Percentiles rank a stretch among this genome's conserved stretches.
phyloP scores from a whole-genome alignment of 2,113 vertebrate species.

The Ctenomys sociabilis region DNA sequence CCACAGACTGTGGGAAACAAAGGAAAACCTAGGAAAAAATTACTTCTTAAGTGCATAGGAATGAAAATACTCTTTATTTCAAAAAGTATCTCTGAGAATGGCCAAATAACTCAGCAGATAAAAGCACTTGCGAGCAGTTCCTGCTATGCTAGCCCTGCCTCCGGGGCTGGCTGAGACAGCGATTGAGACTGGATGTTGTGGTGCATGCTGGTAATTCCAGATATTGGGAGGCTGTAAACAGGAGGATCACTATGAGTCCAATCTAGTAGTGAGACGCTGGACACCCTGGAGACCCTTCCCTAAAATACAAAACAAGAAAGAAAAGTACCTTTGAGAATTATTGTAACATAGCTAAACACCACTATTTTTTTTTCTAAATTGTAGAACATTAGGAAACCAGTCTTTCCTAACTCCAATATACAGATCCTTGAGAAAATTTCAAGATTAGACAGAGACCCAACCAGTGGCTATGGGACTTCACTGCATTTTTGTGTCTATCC shows the following conservation, averaged over 20 bases:
- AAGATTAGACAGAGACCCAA: not conserved
- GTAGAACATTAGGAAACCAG: not conserved
- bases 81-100: conserved; percentile 16
- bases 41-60: not conserved
- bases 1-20: not conserved
- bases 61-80: conserved; percentile 1
- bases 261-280: no score
- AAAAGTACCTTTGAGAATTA: conserved; percentile 16
- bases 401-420: not conserved
- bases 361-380: conserved; percentile 41
- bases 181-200: no score
- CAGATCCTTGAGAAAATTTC: not conserved
- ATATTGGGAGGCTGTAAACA: no score
- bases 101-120: no score
- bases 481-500: not conserved
- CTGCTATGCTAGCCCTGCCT: no score
- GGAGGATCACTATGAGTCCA: no score
- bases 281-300: no score
- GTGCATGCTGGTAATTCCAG: no score
- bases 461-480: not conserved
- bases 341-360: not conserved
- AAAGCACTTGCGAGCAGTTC: no score
- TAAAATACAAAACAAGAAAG: no score
- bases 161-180: no score
- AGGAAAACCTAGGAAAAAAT: not conserved